Percentiles rank a stretch among this genome's conserved stretches.
Evolutionary conservation across 2,797 vertebrate species (phyloP).

Genomic region (Lates japonicus): DNA sequence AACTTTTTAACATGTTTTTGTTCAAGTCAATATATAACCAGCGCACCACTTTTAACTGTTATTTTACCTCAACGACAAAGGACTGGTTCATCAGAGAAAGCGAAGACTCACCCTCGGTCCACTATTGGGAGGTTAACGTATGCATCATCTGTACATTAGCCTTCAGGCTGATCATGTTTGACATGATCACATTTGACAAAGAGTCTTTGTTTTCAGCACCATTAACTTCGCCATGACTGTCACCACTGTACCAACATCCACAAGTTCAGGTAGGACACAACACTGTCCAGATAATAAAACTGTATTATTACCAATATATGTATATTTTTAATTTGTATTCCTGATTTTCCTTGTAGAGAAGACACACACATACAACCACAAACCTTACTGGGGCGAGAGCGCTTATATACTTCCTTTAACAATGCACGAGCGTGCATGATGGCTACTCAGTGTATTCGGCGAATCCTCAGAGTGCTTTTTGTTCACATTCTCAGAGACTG

Average conservation of each 20-base stretch:
- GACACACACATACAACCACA: slow-evolving; percentile 7
- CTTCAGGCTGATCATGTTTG: slow-evolving; percentile 40
- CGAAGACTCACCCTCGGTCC: slow-evolving; percentile 26
- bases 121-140: slow-evolving; percentile 39
- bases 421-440: neutral
- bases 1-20: slow-evolving; percentile 66
- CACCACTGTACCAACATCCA: slow-evolving; percentile 54
- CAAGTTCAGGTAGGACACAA: slow-evolving; percentile 51
- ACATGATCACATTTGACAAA: slow-evolving; percentile 56
- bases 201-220: slow-evolving; percentile 75
- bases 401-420: slow-evolving; percentile 20
- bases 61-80: slow-evolving; percentile 66
- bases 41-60: slow-evolving; percentile 66
- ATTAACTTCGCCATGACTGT: slow-evolving; percentile 55
- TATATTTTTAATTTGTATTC: slow-evolving; percentile 6
- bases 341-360: slow-evolving; percentile 32
- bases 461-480: neutral
- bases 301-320: neutral
- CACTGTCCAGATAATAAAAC: slow-evolving; percentile 24
- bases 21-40: slow-evolving; percentile 76
- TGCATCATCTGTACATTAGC: slow-evolving; percentile 69
- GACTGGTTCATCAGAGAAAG: slow-evolving; percentile 43
- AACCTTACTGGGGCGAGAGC: slow-evolving; percentile 11
- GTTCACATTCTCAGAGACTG: neutral
- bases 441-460: too few relatives aligned